These are phyloP conservation scores for Arrhopalites spinosus DNA, from an alignment of 2,888 invertebrate genomes.

Conservation along the genomic window DNA sequence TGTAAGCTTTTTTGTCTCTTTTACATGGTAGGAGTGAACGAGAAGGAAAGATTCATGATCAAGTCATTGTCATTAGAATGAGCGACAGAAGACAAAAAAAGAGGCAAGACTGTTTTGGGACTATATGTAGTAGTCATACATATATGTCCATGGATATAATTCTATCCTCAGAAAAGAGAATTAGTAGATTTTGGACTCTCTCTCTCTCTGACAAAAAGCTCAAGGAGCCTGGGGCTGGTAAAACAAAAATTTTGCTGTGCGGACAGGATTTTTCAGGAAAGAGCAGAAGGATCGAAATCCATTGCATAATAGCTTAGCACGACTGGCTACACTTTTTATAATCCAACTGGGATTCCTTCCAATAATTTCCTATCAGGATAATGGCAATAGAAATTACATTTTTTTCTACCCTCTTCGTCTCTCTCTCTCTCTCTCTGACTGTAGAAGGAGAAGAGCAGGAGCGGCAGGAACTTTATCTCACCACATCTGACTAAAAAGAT, in stretches of 20 bases:
- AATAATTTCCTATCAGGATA: conserved; percentile 56
- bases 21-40: conserved; percentile 15
- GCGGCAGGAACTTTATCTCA: not conserved
- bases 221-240: not conserved
- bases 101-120: not conserved
- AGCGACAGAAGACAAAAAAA: conserved; percentile 12
- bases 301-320: conserved; percentile 34
- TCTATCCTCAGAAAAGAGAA: not conserved
- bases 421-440: not conserved
- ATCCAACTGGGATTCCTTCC: conserved; percentile 55
- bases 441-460: too few relatives aligned
- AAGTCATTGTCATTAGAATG: conserved; percentile 8
- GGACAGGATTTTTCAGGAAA: conserved; percentile 30
- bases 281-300: conserved; percentile 29
- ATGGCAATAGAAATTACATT: conserved; percentile 55
- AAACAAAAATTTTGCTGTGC: conserved; percentile 30
- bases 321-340: conserved; percentile 49
- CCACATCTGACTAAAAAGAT: too few relatives aligned
- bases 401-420: conserved; percentile 23
- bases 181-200: not conserved
- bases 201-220: too few relatives aligned
- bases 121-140: not conserved
- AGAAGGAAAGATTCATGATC: conserved; percentile 19
- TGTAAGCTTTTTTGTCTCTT: conserved; percentile 29
- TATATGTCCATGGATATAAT: not conserved